Evolutionary conservation across 2,888 invertebrate species (phyloP), one percentile per base, ranked within the genome.

Genomic region (Epistrophe grossulariae): DNA sequence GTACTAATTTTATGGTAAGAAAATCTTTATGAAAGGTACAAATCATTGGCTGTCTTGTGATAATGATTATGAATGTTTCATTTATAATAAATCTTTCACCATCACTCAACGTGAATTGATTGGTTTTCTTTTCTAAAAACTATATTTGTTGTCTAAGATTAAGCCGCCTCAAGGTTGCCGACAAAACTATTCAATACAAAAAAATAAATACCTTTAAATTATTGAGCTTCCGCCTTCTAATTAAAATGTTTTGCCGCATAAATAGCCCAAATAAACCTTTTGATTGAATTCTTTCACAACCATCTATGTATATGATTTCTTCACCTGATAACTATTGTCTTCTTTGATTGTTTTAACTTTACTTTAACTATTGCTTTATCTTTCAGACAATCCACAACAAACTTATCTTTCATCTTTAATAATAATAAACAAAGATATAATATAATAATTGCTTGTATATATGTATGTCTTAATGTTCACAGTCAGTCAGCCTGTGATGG

Each of bases 401-500:
- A 62, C 7, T 15, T 40, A 40, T 66, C 52, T 57, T 43, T 19
- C 19, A 31, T 70, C 24, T 19, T 0, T 8, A 13, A 38, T n/a
- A 13, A 38, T n/a, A 11, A 52, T 52, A 45, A 71, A 15, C 1
- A 15, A 50, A 48, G n/a, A 17, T 66, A 48, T 10, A 19, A 17
- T 66, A 48, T 10, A 19, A 59, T 43, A 55, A 43, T 55, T 55
- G 24, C 31, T 24, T 35, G 17, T 38, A 40, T 19, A 24, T 24
- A 24, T 24, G 3, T 24, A 24, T 35, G 7, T 45, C 72, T 66
- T 38, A 72, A 31, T 66, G 66, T 73, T 50, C 57, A 59, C 66
- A 73, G 64, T 73, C 66, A 73, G 64, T 73, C 50, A 35, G 50
- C 60, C 19, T 59, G 31, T 72, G 45, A n/a, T 38, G 28, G 9